Percentiles rank a stretch among this genome's conserved stretches.
phyloP scores from a whole-genome alignment of 2,888 invertebrate genomes.

The Drosophila nr. perissopoda region DNA sequence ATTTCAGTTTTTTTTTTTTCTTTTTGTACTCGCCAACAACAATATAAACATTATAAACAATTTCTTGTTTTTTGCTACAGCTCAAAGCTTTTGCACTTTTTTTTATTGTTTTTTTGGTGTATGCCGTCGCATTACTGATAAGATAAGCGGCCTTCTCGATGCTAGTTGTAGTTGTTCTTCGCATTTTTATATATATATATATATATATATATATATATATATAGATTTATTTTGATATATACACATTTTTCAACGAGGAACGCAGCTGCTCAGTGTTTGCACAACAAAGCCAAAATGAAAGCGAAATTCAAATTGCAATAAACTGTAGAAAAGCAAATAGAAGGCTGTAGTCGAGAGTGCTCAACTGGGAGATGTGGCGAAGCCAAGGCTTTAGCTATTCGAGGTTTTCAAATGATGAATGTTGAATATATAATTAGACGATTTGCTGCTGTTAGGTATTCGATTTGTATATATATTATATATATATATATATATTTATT shows the following conservation, averaged over 20 bases:
- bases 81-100: slow-evolving; percentile 45
- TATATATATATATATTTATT: no score
- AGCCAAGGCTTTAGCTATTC: neutral
- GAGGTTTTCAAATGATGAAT: neutral
- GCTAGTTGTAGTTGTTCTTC: slow-evolving; percentile 22
- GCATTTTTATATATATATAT: slow-evolving; percentile 8
- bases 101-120: slow-evolving; percentile 15
- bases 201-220: slow-evolving; percentile 1
- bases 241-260: neutral
- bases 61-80: slow-evolving; percentile 25
- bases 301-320: slow-evolving; percentile 44
- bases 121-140: slow-evolving; percentile 49
- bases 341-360: neutral
- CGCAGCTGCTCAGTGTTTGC: neutral
- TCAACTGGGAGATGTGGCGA: neutral
- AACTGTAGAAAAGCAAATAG: neutral
- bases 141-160: slow-evolving; percentile 33
- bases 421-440: neutral
- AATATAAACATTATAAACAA: slow-evolving; percentile 45
- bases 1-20: slow-evolving; percentile 11
- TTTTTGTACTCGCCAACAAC: slow-evolving; percentile 36
- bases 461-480: no score
- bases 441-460: no score
- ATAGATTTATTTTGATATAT: neutral
- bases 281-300: slow-evolving; percentile 36